These are phyloP conservation scores for Orthonychiurus folsomi DNA, from an alignment of 2,888 invertebrate genomes.

Conservation along the genomic window DNA sequence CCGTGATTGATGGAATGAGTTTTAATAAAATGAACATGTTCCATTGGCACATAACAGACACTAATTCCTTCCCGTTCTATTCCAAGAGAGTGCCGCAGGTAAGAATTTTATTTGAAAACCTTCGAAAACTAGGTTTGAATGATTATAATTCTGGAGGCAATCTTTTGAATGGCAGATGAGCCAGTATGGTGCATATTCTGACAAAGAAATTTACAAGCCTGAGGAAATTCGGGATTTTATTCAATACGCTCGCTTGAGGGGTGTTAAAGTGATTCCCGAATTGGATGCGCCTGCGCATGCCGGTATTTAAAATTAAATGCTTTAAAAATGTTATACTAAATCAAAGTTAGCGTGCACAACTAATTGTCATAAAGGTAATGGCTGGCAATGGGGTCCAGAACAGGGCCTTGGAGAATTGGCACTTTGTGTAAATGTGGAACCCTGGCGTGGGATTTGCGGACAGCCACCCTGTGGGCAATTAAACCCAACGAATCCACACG, in stretches of 20 bases:
- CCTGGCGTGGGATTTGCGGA: slow-evolving; percentile 50
- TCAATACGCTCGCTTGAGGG: slow-evolving; percentile 46
- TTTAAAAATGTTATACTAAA: no score
- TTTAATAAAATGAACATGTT: slow-evolving; percentile 83
- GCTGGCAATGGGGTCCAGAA: slow-evolving; percentile 42
- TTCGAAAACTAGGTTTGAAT: no score
- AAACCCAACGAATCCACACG: slow-evolving; percentile 39
- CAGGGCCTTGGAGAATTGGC: slow-evolving; percentile 49
- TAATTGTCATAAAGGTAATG: no score
- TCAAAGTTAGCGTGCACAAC: no score
- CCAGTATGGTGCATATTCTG: slow-evolving; percentile 51
- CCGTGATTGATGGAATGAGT: slow-evolving; percentile 79
- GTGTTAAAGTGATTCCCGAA: slow-evolving; percentile 45
- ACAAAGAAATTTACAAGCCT: slow-evolving; percentile 57
- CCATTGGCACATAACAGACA: slow-evolving; percentile 84
- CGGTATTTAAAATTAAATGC: slow-evolving; percentile 45
- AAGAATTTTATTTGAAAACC: slow-evolving; percentile 18
- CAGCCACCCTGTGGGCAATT: slow-evolving; percentile 60
- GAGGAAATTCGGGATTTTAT: slow-evolving; percentile 47
- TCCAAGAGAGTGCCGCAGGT: slow-evolving; percentile 58
- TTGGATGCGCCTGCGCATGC: slow-evolving; percentile 48
- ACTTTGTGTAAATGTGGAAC: slow-evolving; percentile 40
- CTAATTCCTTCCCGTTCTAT: slow-evolving; percentile 84
- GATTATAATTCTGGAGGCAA: no score
- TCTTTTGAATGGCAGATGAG: no score